Evolutionary conservation across 2,113 vertebrate species (phyloP).

Genomic region (Megaptera novaeangliae): DNA sequence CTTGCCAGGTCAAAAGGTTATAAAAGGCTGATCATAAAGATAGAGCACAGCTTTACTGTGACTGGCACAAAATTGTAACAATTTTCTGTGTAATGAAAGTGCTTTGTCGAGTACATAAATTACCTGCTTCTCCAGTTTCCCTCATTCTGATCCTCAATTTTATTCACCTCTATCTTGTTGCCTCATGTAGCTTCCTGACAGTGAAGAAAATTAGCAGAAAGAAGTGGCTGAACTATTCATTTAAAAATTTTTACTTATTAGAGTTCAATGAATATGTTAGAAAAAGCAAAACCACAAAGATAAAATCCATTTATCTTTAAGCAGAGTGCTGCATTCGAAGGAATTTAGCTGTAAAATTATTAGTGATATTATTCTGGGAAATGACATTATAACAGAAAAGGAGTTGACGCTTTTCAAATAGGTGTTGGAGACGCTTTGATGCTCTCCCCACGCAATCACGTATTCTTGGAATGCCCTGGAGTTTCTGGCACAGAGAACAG

Average conservation of each 20-base stretch:
- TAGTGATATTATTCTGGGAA: slow-evolving; percentile 30
- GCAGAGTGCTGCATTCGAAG: not conserved
- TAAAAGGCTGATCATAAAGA: not conserved
- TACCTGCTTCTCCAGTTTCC: not conserved
- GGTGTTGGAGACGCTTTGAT: slow-evolving; percentile 6
- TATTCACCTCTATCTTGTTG: not conserved
- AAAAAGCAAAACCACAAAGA: slow-evolving; percentile 20
- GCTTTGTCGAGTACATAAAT: not conserved
- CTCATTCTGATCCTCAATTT: not conserved
- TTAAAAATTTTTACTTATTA: slow-evolving; percentile 32
- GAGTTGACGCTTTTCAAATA: slow-evolving; percentile 52
- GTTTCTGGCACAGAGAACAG: slow-evolving; percentile 38
- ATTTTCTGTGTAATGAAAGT: not conserved
- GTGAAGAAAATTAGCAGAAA: slow-evolving; percentile 34
- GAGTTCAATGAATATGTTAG: slow-evolving; percentile 35
- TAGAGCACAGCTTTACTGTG: not conserved
- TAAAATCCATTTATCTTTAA: slow-evolving; percentile 61
- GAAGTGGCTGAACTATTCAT: slow-evolving; percentile 1
- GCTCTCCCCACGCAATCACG: not conserved
- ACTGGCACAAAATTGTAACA: not conserved
- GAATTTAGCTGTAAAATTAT: slow-evolving; percentile 60
- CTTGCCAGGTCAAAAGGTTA: not conserved
- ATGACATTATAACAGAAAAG: slow-evolving; percentile 45
- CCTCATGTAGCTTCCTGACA: not conserved
- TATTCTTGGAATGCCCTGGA: not conserved